phyloP scores from a whole-genome alignment of 2,113 vertebrate genomes.

The Neopipo cinnamomea region DNA sequence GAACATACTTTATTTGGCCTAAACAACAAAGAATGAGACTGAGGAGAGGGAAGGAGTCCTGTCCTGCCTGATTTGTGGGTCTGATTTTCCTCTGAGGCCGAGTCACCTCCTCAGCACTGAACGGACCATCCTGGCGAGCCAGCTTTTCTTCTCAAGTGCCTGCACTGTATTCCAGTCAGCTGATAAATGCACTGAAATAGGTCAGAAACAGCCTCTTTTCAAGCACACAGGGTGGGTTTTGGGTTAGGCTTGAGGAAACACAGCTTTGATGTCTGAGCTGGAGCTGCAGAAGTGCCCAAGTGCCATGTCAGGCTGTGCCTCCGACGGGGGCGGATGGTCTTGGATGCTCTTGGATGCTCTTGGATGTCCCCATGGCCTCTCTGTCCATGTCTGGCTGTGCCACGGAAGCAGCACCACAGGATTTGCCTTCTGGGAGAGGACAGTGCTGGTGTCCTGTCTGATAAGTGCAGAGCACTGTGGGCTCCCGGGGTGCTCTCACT shows the following conservation, averaged over 20 bases:
- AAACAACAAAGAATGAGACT: neutral
- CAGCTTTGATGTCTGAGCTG: neutral
- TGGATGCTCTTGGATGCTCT: neutral
- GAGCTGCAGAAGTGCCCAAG: neutral
- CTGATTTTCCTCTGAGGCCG: neutral
- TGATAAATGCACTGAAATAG: neutral
- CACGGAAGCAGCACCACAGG: neutral
- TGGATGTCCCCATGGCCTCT: neutral
- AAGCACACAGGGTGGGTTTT: neutral
- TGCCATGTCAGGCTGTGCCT: neutral
- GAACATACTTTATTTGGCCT: neutral
- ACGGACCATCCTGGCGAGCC: neutral
- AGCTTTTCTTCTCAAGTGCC: neutral
- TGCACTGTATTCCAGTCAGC: neutral
- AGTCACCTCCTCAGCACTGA: neutral
- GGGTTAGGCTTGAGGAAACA: neutral
- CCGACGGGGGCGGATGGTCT: accelerated
- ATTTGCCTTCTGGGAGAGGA: neutral
- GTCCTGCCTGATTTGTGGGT: neutral
- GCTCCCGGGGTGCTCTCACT: neutral
- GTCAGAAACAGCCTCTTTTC: neutral
- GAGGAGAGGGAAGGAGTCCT: neutral
- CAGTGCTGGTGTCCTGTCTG: neutral
- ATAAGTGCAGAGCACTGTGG: accelerated
- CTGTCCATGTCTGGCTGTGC: neutral